These are phyloP conservation scores for Pharmacophagus antenor DNA, from an alignment of 2,888 invertebrate species.

Conservation along the genomic window DNA sequence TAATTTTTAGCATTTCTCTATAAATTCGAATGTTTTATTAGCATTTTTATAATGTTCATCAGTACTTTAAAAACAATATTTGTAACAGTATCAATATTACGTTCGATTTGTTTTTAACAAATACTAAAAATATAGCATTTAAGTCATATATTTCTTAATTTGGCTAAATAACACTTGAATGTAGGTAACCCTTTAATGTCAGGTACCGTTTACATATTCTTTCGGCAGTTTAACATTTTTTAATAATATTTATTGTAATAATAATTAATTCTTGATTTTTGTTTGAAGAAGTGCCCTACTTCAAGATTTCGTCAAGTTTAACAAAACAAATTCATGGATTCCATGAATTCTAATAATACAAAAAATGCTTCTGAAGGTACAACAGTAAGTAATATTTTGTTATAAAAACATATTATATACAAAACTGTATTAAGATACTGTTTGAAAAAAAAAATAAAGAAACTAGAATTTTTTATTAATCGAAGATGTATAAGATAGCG, in stretches of 20 bases:
- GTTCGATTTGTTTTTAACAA: no score
- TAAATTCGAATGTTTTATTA: no score
- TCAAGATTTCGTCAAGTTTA: not conserved
- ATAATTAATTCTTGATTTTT: not conserved
- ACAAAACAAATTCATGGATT: not conserved
- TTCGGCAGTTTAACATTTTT: constrained; percentile 18
- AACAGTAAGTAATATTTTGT: not conserved
- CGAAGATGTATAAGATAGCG: no score
- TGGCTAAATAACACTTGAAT: not conserved
- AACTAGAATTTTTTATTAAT: no score
- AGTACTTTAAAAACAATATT: no score
- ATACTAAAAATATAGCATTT: no score
- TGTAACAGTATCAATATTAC: no score
- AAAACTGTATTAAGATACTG: not conserved
- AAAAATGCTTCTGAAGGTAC: not conserved
- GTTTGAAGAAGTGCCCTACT: not conserved
- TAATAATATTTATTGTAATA: not conserved
- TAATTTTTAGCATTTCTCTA: no score
- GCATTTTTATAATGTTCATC: no score
- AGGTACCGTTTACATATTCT: constrained; percentile 30
- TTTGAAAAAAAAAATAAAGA: no score
- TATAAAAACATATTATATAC: no score
- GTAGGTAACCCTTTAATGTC: not conserved
- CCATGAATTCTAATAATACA: not conserved
- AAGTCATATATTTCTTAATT: not conserved